Evolutionary conservation across 2,113 vertebrate species (phyloP).

Genomic region (Orientallactaga bullata): DNA sequence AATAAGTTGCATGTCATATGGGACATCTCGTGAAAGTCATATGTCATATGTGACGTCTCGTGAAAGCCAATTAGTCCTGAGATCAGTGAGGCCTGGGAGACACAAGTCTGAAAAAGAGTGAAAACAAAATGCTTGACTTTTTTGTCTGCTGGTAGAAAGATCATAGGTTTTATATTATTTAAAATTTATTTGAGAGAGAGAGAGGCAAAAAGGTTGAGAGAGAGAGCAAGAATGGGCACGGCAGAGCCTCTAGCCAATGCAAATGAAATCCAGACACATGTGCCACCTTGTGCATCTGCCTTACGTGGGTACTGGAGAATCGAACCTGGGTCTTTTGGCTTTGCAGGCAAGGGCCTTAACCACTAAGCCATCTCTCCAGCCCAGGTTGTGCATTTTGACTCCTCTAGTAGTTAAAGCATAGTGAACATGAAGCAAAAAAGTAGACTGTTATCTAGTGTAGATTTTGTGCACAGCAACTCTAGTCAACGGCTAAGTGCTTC

Average conservation of each 20-base stretch:
- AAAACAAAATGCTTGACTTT: not conserved
- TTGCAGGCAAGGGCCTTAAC: too few species aligned
- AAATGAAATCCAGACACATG: too few species aligned
- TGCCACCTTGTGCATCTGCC: too few species aligned
- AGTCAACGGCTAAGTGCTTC: not conserved
- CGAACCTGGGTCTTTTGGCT: too few species aligned
- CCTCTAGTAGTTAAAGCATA: not conserved
- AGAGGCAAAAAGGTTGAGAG: too few species aligned
- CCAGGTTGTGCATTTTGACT: not conserved
- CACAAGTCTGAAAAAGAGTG: not conserved
- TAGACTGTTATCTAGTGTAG: fast-evolving
- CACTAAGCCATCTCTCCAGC: too few species aligned
- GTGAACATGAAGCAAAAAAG: not conserved
- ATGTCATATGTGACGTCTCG: not conserved
- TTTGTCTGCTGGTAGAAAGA: not conserved
- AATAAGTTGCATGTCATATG: not conserved
- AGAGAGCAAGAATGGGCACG: too few species aligned
- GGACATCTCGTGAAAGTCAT: not conserved
- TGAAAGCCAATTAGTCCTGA: not conserved
- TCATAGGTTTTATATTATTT: not conserved
- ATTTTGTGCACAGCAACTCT: not conserved
- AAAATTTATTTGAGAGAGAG: too few species aligned
- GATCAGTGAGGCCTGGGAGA: not conserved
- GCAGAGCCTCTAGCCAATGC: too few species aligned
- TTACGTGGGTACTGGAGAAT: too few species aligned